These are phyloP conservation scores for Discoglossus pictus DNA, from an alignment of 2,797 vertebrate species.

Conservation along the genomic window DNA sequence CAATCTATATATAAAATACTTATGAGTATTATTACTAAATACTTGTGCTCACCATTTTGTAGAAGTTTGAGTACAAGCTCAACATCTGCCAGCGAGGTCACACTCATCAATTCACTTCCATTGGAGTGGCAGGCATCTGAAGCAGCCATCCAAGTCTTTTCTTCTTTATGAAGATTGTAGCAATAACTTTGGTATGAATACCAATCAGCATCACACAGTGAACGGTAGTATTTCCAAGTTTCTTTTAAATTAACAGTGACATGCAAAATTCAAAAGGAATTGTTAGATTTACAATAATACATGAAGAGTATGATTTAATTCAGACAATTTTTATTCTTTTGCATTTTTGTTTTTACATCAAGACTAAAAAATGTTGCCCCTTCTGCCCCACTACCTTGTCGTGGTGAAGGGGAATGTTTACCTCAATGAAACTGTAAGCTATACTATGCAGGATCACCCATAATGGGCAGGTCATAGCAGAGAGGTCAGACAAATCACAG, in stretches of 20 bases:
- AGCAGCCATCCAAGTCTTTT: conserved; percentile 79
- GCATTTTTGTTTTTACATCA: too few species aligned
- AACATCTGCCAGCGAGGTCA: conserved; percentile 81
- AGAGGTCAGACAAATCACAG: too few species aligned
- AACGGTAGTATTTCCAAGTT: conserved; percentile 84
- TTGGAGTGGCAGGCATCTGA: conserved; percentile 70
- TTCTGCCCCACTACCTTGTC: too few species aligned
- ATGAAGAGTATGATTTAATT: too few species aligned
- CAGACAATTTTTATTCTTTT: too few species aligned
- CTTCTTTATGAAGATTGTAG: conserved; percentile 74
- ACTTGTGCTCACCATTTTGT: conserved; percentile 72
- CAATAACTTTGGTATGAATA: conserved; percentile 82
- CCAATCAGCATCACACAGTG: conserved; percentile 81
- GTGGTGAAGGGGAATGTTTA: too few species aligned
- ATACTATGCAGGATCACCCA: too few species aligned
- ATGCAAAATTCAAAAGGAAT: conserved; percentile 43
- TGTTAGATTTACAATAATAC: conserved; percentile 24
- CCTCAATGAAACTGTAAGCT: too few species aligned
- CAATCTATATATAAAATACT: not conserved
- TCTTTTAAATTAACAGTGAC: conserved; percentile 64
- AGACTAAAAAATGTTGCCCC: too few species aligned
- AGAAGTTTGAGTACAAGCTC: conserved; percentile 79
- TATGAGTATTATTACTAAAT: not conserved
- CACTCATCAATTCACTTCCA: conserved; percentile 73
- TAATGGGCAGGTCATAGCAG: too few species aligned